Evolutionary conservation across 2,888 invertebrate genomes (phyloP).

Genomic region (Bedellia somnulentella): DNA sequence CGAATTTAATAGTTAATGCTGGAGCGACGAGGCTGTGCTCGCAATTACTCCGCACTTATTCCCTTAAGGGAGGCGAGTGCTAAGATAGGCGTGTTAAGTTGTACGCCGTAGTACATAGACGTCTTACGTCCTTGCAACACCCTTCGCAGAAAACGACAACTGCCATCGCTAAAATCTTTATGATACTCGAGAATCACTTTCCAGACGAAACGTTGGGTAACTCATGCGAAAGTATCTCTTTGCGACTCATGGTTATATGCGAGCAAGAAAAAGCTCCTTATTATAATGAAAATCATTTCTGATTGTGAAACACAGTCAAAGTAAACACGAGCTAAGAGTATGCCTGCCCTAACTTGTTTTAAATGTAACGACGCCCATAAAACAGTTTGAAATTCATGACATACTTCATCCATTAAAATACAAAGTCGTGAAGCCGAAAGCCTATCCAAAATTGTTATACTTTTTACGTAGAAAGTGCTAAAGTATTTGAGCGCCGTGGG

Average conservation of each 20-base stretch:
- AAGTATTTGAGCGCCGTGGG: conserved; percentile 12
- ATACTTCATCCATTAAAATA: conserved; percentile 35
- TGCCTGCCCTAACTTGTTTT: too few relatives aligned
- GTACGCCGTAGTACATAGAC: too few relatives aligned
- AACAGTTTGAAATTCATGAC: conserved; percentile 20
- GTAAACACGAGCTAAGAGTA: too few relatives aligned
- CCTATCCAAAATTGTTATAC: conserved; percentile 16
- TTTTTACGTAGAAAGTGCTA: conserved; percentile 22
- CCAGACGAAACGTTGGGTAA: too few relatives aligned
- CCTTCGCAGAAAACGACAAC: too few relatives aligned
- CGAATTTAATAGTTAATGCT: conserved; percentile 60
- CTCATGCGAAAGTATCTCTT: too few relatives aligned
- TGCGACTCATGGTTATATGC: too few relatives aligned
- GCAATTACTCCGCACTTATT: conserved; percentile 54
- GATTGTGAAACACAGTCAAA: conserved; percentile 10
- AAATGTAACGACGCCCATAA: conserved; percentile 17
- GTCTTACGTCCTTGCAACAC: too few relatives aligned
- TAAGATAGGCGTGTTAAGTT: too few relatives aligned
- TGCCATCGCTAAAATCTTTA: too few relatives aligned
- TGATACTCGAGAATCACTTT: too few relatives aligned
- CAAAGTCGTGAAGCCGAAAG: conserved; percentile 25
- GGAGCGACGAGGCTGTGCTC: conserved; percentile 39
- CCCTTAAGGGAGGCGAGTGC: conserved; percentile 33
- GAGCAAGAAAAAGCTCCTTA: too few relatives aligned
- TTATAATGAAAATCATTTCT: conserved; percentile 1